phyloP scores from a whole-genome alignment of 2,113 vertebrate species.

The Eudyptes chrysolophus region DNA sequence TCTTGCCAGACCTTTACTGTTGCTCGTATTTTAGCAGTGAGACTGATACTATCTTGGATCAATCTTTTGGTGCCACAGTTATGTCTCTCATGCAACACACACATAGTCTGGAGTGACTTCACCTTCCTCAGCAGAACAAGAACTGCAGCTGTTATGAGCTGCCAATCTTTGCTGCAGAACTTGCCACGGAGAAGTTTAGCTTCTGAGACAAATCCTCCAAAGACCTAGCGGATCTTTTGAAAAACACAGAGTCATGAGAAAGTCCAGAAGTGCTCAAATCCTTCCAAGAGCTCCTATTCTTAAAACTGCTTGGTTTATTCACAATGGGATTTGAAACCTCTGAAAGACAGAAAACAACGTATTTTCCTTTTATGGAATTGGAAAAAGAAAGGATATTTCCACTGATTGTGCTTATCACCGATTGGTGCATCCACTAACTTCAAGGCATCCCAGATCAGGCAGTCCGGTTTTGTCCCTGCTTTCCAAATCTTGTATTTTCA shows the following conservation, averaged over 20 bases:
- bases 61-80: not conserved
- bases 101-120: not conserved
- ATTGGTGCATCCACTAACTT: not conserved
- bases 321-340: not conserved
- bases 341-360: not conserved
- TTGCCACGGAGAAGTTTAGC: not conserved
- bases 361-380: not conserved
- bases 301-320: not conserved
- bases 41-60: not conserved
- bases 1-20: not conserved
- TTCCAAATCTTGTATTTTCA: not conserved
- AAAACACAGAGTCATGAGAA: not conserved
- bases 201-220: not conserved
- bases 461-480: not conserved
- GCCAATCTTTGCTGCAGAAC: not conserved
- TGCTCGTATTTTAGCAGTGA: not conserved
- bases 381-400: not conserved
- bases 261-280: not conserved
- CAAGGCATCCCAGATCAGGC: not conserved
- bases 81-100: not conserved
- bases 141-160: not conserved
- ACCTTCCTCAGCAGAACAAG: not conserved
- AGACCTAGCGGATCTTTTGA: not conserved
- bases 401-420: not conserved
- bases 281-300: not conserved